These are phyloP conservation scores for Momotus momota DNA, from an alignment of 2,797 vertebrate genomes.

Conservation along the genomic window DNA sequence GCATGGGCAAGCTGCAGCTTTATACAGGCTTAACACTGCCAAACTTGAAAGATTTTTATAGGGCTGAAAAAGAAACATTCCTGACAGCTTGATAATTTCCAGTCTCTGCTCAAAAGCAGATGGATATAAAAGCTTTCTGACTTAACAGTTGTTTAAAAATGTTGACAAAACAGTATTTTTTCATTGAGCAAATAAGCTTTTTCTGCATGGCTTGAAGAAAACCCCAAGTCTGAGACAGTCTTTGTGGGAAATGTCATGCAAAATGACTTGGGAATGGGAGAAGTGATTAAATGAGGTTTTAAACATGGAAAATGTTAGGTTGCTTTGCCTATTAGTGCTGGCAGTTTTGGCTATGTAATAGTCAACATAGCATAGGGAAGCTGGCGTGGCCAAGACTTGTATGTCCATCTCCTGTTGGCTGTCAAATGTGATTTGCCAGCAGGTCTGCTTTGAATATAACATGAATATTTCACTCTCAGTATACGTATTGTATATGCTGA, in stretches of 20 bases:
- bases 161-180: conserved; percentile 60
- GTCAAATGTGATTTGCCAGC: not conserved
- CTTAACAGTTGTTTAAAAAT: conserved; percentile 55
- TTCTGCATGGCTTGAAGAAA: not conserved
- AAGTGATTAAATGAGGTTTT: not conserved
- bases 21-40: conserved; percentile 30
- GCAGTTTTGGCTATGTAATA: not conserved
- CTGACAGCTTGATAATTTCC: conserved; percentile 56
- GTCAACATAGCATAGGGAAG: not conserved
- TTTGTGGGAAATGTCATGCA: not conserved
- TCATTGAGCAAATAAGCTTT: conserved; percentile 5
- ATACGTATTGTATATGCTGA: not conserved
- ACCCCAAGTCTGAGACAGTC: not conserved
- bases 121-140: conserved; percentile 46
- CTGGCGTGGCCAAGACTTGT: not conserved
- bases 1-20: conserved; percentile 42
- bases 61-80: conserved; percentile 39
- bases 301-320: not conserved
- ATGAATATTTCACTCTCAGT: not conserved
- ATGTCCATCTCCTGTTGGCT: not conserved
- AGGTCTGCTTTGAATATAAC: not conserved
- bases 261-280: not conserved
- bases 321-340: not conserved
- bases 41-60: conserved; percentile 34
- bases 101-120: conserved; percentile 47